Base-by-base conservation (phyloP, 2,888 invertebrate genomes). In the Drosophila picticornis region DNA sequence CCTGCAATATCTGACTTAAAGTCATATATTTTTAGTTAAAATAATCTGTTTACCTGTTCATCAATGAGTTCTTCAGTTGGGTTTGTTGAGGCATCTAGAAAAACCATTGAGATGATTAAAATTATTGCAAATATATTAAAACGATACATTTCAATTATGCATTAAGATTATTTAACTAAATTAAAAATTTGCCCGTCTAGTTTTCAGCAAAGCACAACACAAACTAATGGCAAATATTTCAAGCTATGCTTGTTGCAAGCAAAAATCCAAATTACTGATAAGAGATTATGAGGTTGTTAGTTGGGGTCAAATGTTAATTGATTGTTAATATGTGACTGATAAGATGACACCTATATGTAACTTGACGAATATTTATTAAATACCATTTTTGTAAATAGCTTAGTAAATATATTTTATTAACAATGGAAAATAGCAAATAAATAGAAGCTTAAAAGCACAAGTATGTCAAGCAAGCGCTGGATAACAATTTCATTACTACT, bases 261-360 rank as follows among this genome's bases (percentile, higher is more conserved):
- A 40, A 72, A 66, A 63, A 58, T 67, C 31, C n/a, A 43, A 77
- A 40, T 19, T 22, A 40, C 51, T 58, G 81, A 78, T 78, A 72
- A 77, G 58, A 22, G 32, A 25, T 32, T 13, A 11, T 22, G 27
- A 16, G 16, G 16, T 43, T 51, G 50, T 48, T 25, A 25, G 55
- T 36, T 25, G 32, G 16, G 80, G 72, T 77, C 72, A 81, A 72
- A 60, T 60, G 72, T 62, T 66, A 66, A 57, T 31, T 36, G 16
- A 31, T 50, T 53, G 27, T 4, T 46, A 25, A 19, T 34, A 27
- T 32, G n/a, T 16, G 4, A 16, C 25, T 34, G 40, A 58, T 31
- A 38, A 38, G 29, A 36, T 56, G 7, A 4, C 4, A 46, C 16
- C 16, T 46, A 9, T 16, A 46, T 25, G 9, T 25, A 16, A 25